Base-by-base conservation (phyloP, 2,888 invertebrate species). In the Galerucella pusilla region DNA sequence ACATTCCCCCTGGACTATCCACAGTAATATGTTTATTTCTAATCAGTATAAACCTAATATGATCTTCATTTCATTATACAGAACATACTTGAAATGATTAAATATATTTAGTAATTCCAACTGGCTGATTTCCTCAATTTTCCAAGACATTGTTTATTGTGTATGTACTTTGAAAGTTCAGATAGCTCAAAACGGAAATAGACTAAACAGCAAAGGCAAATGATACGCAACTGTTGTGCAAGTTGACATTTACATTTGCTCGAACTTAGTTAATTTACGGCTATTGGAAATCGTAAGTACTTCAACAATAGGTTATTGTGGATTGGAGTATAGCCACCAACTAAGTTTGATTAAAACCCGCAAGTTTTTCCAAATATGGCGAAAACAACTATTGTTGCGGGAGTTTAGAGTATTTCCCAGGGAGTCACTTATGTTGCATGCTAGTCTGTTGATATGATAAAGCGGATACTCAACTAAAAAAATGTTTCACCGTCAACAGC, bases 231-330 rank as follows among this genome's bases (percentile, higher is more conserved):
- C 71, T 68, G 68, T 64, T 71, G 60, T 64, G 54, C 64, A 67
- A 71, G 70, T 71, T 63, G 76, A 76, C 76, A 74, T 76, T 71
- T 71, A 71, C 71, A 74, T 76, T 71, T 60, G 65, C 74, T 74
- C 68, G 74, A 76, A 74, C 76, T 76, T 76, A 67, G 76, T 74
- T 76, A 74, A 76, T 76, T 74, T 76, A 76, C 65, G 74, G 68
- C 76, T 57, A 76, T 74, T 76, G 72, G 76, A 52, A 74, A 68
- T 76, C 76, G 68, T 71, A 74, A 74, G 76, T 74, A 76, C 76
- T 76, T 68, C 68, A 28, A 74, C 76, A 74, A 71, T 76, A 69
- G 74, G 74, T 75, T 76, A 71, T 67, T 74, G 71, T 42, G 68
- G 71, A 76, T 74, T 71, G 76, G 35, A 42, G 35, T 42, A 42